These are phyloP conservation scores for Apis laboriosa DNA, from an alignment of 1,140 invertebrate genomes.

Conservation along the genomic window DNA sequence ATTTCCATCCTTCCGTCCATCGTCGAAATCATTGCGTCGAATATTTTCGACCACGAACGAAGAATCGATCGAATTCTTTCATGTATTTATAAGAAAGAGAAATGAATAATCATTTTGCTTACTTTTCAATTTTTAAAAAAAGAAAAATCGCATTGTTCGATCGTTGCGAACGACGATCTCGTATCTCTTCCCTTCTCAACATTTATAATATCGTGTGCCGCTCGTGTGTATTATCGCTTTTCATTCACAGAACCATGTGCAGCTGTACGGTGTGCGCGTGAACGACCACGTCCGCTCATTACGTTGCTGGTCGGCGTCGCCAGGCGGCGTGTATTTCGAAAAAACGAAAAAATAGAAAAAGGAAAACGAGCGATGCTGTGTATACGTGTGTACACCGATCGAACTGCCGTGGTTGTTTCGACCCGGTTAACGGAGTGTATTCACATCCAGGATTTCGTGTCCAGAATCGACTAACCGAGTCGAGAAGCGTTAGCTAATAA, in stretches of 20 bases:
- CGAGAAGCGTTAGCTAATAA: not conserved
- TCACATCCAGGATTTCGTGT: not conserved
- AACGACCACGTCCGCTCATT: constrained; percentile 45
- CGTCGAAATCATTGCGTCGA: not conserved
- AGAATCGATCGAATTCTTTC: too few species aligned
- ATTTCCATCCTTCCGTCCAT: too few species aligned
- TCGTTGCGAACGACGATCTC: not conserved
- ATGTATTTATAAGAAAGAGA: too few species aligned
- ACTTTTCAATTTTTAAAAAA: too few species aligned
- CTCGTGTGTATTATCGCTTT: constrained; percentile 27
- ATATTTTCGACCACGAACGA: not conserved
- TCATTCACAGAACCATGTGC: constrained; percentile 61
- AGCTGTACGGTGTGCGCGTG: constrained; percentile 58
- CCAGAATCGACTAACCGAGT: not conserved
- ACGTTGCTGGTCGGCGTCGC: constrained; percentile 44
- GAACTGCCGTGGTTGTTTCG: not conserved
- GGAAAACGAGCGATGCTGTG: constrained; percentile 21
- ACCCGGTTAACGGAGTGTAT: not conserved
- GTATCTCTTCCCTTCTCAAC: not conserved
- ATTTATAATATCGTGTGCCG: constrained; percentile 7
- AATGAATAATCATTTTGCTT: too few species aligned
- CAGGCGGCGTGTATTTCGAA: constrained; percentile 32
- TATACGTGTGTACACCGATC: not conserved
- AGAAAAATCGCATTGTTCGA: too few species aligned
- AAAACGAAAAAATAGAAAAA: not conserved